Evolutionary conservation across 2,113 vertebrate genomes (phyloP).

Genomic region (Aviceda subcristata): DNA sequence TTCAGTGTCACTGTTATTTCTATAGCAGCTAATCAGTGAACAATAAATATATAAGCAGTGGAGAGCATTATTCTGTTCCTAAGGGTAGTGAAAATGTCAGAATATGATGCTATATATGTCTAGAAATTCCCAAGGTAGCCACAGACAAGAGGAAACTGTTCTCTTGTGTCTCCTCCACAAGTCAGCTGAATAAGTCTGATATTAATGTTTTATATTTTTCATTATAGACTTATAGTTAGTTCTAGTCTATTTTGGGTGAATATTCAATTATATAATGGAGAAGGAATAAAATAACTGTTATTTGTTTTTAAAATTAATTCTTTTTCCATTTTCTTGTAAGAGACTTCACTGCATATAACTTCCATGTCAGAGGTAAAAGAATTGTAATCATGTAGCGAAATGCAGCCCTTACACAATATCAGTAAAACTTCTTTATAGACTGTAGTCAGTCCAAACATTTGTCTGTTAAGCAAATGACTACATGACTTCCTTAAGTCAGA

Average conservation of each 20-base stretch:
- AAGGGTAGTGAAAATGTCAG: neutral
- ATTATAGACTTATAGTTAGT: neutral
- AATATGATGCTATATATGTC: neutral
- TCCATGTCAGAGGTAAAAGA: neutral
- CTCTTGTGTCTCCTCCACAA: neutral
- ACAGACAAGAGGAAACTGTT: neutral
- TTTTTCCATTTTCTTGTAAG: neutral
- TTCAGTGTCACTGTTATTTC: constrained; percentile 18
- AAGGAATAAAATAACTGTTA: neutral
- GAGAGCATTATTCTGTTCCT: neutral
- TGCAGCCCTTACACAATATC: neutral
- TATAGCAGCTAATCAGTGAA: neutral
- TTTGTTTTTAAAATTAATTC: neutral
- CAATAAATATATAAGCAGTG: neutral
- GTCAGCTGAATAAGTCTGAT: neutral
- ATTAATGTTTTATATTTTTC: neutral
- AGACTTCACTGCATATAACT: neutral
- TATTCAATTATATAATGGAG: neutral
- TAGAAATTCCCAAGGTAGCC: neutral
- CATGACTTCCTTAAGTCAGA: neutral
- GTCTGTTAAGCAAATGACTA: neutral
- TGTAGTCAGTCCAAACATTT: neutral
- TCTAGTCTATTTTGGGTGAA: neutral
- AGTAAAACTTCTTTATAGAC: neutral
- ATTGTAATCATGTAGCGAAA: neutral